Conservation (phyloP, 2,113 vertebrate species). For the Butorides virescens region DNA sequence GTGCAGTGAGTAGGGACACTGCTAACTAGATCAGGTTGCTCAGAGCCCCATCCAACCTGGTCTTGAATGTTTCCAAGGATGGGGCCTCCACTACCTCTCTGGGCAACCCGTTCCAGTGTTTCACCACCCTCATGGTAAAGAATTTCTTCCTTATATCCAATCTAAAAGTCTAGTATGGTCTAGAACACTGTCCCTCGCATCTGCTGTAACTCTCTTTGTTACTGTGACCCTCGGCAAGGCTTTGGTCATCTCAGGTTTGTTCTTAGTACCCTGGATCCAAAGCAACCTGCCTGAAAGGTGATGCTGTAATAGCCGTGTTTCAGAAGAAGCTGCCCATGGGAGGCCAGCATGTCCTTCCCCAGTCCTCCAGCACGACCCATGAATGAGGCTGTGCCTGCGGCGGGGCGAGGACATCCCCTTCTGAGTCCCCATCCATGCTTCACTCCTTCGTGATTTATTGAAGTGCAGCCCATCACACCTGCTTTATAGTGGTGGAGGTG, state of each 20-base stretch:
- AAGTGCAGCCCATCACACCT: background rate
- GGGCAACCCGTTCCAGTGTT: no score
- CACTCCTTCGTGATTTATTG: background rate
- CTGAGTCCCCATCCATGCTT: background rate
- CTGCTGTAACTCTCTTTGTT: background rate
- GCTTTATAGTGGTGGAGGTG: fast-evolving
- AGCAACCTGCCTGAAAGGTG: background rate
- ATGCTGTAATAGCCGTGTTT: fast-evolving
- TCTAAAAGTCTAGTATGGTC: no score
- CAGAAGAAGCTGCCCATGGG: background rate
- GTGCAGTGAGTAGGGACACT: no score
- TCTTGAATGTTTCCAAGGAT: no score
- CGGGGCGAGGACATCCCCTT: background rate
- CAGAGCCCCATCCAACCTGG: no score
- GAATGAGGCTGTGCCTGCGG: fast-evolving
- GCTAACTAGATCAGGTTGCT: no score
- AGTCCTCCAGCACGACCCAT: fast-evolving
- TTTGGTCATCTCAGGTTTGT: fast-evolving
- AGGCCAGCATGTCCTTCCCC: background rate
- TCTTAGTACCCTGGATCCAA: background rate
- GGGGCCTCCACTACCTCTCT: no score
- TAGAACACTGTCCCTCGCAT: fast-evolving
- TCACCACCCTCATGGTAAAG: no score
- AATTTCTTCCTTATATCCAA: no score
- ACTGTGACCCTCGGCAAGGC: background rate